A percentile compares a stretch with the other conserved stretches of the same genome.
Evolutionary conservation across 2,113 vertebrate genomes (phyloP).

Genomic region (Brachionichthys hirsutus): DNA sequence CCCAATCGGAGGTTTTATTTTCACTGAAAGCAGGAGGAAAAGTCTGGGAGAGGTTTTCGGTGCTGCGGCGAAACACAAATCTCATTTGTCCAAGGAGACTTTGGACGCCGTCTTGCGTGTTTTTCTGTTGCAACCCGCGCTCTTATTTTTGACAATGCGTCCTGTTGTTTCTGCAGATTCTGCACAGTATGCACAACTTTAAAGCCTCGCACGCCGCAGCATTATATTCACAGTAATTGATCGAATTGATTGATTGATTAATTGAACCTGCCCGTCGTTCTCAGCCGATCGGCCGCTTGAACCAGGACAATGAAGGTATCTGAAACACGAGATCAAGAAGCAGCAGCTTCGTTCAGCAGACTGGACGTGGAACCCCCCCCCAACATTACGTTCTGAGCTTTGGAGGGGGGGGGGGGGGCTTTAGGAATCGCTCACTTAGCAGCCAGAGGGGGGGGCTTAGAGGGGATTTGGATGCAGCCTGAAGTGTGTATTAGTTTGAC

Average conservation of each 20-base stretch:
- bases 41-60: not conserved
- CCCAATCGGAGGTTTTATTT: too few relatives aligned
- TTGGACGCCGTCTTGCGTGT: too few relatives aligned
- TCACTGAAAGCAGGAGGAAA: too few relatives aligned
- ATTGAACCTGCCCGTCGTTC: not conserved
- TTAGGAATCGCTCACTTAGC: constrained; percentile 36
- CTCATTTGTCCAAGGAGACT: too few relatives aligned
- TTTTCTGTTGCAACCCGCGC: not conserved
- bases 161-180: constrained; percentile 3
- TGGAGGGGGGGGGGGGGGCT: constrained; percentile 31
- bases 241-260: too few relatives aligned
- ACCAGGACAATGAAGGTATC: too few relatives aligned
- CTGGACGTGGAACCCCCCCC: constrained; percentile 14
- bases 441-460: constrained; percentile 14
- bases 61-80: not conserved
- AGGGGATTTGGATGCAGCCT: constrained; percentile 34
- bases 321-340: not conserved
- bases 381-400: constrained; percentile 15
- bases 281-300: too few relatives aligned
- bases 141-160: not conserved
- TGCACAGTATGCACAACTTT: not conserved
- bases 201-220: constrained; percentile 11
- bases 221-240: constrained; percentile 22
- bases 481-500: not conserved
- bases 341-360: not conserved